A percentile compares a stretch with the other conserved stretches of the same genome.
Evolutionary conservation across 2,888 invertebrate genomes (phyloP).

Genomic region (Monoplex corrugatus): DNA sequence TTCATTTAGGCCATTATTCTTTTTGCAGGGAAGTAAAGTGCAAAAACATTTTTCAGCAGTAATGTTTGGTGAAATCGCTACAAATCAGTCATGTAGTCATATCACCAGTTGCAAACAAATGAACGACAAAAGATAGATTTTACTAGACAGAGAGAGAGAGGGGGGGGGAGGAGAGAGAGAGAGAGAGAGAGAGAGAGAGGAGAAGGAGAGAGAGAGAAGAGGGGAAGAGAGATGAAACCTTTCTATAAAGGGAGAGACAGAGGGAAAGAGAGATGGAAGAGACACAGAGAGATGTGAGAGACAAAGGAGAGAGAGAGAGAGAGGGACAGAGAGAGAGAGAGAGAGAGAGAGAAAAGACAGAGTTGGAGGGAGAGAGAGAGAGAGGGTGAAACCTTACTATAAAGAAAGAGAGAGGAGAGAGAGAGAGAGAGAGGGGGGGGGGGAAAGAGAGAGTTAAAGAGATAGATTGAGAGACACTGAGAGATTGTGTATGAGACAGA

Average conservation of each 20-base stretch:
- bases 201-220: not conserved
- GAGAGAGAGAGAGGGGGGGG: not conserved
- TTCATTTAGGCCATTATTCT: no score
- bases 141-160: no score
- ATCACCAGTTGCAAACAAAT: no score
- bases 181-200: not conserved
- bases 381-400: not conserved
- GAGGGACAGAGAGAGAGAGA: not conserved
- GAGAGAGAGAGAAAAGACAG: not conserved
- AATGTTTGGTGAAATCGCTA: no score
- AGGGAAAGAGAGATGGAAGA: not conserved
- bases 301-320: not conserved
- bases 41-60: no score
- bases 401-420: not conserved
- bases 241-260: not conserved
- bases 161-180: not conserved
- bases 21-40: no score
- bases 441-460: not conserved
- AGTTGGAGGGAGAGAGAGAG: not conserved
- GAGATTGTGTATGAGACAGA: not conserved
- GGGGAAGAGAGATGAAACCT: no score
- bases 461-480: not conserved
- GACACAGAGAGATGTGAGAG: not conserved
- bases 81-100: no score
- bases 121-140: no score